phyloP scores from a whole-genome alignment of 2,888 invertebrate genomes.

The Latrodectus hesperus region DNA sequence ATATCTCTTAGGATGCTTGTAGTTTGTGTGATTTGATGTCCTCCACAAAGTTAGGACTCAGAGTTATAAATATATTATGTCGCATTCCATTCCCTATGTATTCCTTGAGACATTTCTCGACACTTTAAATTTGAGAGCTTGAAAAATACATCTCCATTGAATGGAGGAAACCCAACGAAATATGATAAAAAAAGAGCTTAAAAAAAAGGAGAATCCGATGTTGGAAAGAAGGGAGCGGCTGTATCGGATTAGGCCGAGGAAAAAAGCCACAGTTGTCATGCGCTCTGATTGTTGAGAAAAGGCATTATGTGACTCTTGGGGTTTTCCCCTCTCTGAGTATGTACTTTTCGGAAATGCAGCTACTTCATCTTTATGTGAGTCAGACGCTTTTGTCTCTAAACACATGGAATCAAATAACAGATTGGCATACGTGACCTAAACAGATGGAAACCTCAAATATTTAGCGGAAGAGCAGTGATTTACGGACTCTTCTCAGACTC shows the following conservation, averaged over 20 bases:
- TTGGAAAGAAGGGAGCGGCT: too few species aligned
- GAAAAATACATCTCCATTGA: conserved; percentile 46
- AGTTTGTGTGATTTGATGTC: too few species aligned
- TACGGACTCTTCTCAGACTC: too few species aligned
- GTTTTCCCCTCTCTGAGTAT: conserved; percentile 20
- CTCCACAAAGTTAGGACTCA: too few species aligned
- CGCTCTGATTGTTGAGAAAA: conserved; percentile 44
- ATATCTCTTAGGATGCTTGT: too few species aligned
- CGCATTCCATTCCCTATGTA: conserved; percentile 16
- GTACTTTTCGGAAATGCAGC: conserved; percentile 34
- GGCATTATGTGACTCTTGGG: conserved; percentile 63
- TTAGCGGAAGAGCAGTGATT: conserved; percentile 33
- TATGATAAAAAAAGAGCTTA: neutral
- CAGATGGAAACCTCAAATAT: conserved; percentile 53
- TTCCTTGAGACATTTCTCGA: conserved; percentile 17
- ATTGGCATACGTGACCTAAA: conserved; percentile 46
- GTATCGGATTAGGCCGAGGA: conserved; percentile 14
- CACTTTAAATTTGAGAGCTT: conserved; percentile 45
- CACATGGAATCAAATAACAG: conserved; percentile 58
- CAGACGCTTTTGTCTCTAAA: conserved; percentile 63
- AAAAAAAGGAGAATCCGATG: conserved; percentile 17
- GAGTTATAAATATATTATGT: conserved; percentile 24
- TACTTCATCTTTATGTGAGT: conserved; percentile 48
- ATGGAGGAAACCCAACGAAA: conserved; percentile 8
- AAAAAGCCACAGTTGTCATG: conserved; percentile 56